These are phyloP conservation scores for Calyptommatus sinebrachiatus DNA, from an alignment of 2,113 vertebrate genomes.

Conservation along the genomic window DNA sequence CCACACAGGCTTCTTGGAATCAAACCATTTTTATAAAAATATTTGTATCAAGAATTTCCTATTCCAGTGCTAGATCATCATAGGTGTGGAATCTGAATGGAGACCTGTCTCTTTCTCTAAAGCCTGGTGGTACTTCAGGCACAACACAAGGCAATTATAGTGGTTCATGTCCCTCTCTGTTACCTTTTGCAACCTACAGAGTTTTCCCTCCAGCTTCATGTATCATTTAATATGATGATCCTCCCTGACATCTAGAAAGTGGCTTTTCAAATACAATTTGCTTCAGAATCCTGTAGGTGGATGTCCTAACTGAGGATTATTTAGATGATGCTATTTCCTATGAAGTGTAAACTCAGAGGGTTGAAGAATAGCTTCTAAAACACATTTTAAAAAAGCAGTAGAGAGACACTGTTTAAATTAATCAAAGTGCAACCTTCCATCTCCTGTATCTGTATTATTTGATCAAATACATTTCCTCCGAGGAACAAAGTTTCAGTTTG, in stretches of 20 bases:
- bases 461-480: fast-evolving
- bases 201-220: conserved; percentile 27
- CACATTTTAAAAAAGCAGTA: conserved; percentile 10
- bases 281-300: conserved; percentile 41
- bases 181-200: conserved; percentile 40
- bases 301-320: conserved; percentile 41
- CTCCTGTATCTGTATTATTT: conserved; percentile 1
- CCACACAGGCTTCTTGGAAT: background rate
- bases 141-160: conserved; percentile 48
- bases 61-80: background rate
- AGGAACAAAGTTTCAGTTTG: background rate
- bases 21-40: background rate
- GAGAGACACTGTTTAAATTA: background rate
- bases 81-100: background rate
- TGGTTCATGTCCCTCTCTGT: conserved; percentile 31
- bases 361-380: conserved; percentile 21
- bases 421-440: conserved; percentile 10
- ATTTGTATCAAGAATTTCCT: background rate
- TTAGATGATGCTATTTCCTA: conserved; percentile 36
- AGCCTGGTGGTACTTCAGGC: background rate
- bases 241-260: conserved; percentile 37
- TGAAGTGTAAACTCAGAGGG: background rate
- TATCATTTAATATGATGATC: conserved; percentile 40
- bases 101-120: conserved; percentile 6
- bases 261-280: conserved; percentile 58